These are phyloP conservation scores for Silvanus unidentatus DNA, from an alignment of 2,888 invertebrate genomes.

Conservation along the genomic window DNA sequence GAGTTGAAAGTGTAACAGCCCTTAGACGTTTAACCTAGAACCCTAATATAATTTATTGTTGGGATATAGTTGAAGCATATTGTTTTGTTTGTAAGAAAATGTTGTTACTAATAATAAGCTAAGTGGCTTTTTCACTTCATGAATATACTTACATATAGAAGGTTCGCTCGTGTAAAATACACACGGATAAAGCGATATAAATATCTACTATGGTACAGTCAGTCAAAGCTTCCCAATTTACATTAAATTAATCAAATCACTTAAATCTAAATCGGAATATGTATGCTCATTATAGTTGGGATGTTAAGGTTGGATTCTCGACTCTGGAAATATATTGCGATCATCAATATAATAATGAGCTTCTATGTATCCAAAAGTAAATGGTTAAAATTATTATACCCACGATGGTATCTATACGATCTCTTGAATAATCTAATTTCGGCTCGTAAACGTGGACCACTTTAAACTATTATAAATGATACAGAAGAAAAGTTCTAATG, in stretches of 20 bases:
- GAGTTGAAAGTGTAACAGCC: constrained; percentile 1
- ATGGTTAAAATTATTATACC: constrained; percentile 5
- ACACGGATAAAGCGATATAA: too few relatives aligned
- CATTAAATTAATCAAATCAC: constrained; percentile 28
- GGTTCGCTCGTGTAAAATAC: too few relatives aligned
- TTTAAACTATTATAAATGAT: constrained; percentile 2
- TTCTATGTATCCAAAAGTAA: constrained; percentile 22
- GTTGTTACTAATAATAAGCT: too few relatives aligned
- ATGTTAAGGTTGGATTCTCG: too few relatives aligned
- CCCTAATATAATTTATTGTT: too few relatives aligned
- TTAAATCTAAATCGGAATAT: constrained; percentile 25
- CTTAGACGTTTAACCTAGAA: too few relatives aligned
- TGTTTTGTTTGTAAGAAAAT: too few relatives aligned
- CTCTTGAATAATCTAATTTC: constrained; percentile 15
- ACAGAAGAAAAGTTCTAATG: too few relatives aligned
- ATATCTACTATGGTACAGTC: too few relatives aligned
- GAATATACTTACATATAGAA: background rate
- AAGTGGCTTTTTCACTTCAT: too few relatives aligned
- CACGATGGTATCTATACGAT: constrained; percentile 19
- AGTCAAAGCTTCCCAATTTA: background rate
- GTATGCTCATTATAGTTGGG: constrained; percentile 24
- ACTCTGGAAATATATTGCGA: constrained; percentile 21
- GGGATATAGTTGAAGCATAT: too few relatives aligned
- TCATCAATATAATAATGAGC: constrained; percentile 25
- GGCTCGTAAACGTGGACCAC: constrained; percentile 10